Evolutionary conservation across 2,797 vertebrate genomes (phyloP), one percentile per base, ranked within the genome.

Genomic region (Limnodromus scolopaceus): DNA sequence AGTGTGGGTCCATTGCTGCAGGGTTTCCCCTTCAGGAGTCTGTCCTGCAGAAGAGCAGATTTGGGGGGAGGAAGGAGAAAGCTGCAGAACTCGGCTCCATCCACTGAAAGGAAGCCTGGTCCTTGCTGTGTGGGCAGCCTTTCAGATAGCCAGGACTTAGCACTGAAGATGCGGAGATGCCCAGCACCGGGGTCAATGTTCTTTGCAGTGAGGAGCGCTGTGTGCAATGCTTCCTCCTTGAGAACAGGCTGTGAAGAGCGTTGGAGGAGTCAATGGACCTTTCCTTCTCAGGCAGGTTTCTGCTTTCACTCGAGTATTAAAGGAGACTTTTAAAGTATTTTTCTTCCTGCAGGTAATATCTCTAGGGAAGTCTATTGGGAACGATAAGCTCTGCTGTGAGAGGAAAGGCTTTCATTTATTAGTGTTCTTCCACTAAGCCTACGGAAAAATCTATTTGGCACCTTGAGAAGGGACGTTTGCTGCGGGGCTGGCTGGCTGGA

Each of bases 101-200:
- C 84, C 68, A 17, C 32, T 79, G 84, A 54, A 79, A 82, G 45
- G 66, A 64, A 69, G 13, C 27, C 43, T 63, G 30, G 15, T 72
- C 39, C 24, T 8, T 43, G 32, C 38, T 27, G 23, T 16, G 72
- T 55, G 55, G 60, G 74, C 48, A 64, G 28, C 48, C 48, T 86
- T 77, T 61, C 11, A 20, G 63, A 28, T 7, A 38, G 45, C 27
- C 57, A 65, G 60, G 64, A 53, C 46, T 87, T 69, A 75, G 30
- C 25, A 36, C 57, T 1, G 3, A 68, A 15, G 13, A 2, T 5
- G 11, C 0, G 1, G 65, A 36, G 48, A 78, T 90, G 30, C 12
- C 69, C 57, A 38, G 34, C 14, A 3, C 1, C 0, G 0, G 15
- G 6, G 16, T 2, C 57, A 54, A 20, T 22, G 41, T 8, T 74